Conservation (phyloP, 1,140 invertebrate genomes). For the Panagrolaimus sp. region DNA sequence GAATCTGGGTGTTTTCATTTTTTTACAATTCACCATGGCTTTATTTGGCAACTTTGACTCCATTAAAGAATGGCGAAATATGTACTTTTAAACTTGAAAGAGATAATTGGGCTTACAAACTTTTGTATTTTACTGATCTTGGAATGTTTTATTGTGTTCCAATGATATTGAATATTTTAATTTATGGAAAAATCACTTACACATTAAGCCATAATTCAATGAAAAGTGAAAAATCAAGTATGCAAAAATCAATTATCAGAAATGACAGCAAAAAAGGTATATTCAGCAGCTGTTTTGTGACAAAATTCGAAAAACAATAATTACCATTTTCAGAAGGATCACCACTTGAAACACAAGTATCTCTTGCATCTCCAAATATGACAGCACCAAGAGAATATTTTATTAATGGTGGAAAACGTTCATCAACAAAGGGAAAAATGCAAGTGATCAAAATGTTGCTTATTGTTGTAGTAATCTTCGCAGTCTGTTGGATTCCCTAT, state of each 20-base stretch:
- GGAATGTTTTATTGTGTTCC: conserved; percentile 50
- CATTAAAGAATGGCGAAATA: conserved; percentile 24
- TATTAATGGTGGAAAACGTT: conserved; percentile 1
- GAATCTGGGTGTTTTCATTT: conserved; percentile 56
- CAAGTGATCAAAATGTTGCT: conserved; percentile 65
- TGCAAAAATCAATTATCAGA: neutral
- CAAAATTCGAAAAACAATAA: neutral
- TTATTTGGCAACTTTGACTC: conserved; percentile 52
- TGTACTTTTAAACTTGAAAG: conserved; percentile 50
- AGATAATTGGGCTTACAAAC: conserved; percentile 52
- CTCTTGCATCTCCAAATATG: neutral
- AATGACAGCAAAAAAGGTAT: neutral
- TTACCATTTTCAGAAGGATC: neutral
- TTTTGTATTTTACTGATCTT: conserved; percentile 42
- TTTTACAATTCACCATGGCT: conserved; percentile 58
- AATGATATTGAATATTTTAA: conserved; percentile 55
- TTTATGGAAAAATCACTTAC: conserved; percentile 57
- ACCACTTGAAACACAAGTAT: neutral
- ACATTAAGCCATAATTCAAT: conserved; percentile 62
- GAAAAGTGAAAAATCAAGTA: conserved; percentile 5
- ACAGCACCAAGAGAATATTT: conserved; percentile 21
- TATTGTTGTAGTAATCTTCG: conserved; percentile 63
- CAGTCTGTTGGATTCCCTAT: conserved; percentile 64
- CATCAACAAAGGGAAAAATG: conserved; percentile 28
- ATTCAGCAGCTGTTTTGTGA: conserved; percentile 5